A percentile compares a stretch with the other conserved stretches of the same genome.
These are phyloP conservation scores for Hormiphora californensis DNA, from an alignment of 37 sponge, comb jelly and placozoan genomes.

Conservation along the genomic window DNA sequence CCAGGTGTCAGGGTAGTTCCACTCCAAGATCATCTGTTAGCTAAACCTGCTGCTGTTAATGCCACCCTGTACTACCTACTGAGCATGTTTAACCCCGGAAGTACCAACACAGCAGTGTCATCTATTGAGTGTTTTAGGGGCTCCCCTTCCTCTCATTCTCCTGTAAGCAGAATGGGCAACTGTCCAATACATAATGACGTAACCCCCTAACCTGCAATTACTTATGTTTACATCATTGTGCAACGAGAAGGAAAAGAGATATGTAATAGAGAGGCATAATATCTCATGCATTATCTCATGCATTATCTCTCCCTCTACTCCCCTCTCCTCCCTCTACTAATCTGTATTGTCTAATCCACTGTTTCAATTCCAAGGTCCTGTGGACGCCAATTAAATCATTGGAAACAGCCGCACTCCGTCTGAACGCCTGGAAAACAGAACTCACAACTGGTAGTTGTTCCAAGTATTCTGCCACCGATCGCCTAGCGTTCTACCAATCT, in stretches of 20 bases:
- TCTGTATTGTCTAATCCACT: too few species aligned
- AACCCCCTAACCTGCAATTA: too few species aligned
- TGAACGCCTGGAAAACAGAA: background rate
- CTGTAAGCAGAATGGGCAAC: too few species aligned
- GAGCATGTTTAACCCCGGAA: background rate
- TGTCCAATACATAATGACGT: too few species aligned
- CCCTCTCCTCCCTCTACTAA: too few species aligned
- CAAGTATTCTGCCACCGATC: background rate
- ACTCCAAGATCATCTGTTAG: constrained; percentile 33
- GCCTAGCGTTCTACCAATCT: background rate
- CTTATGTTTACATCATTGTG: too few species aligned
- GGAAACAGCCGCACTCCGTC: background rate
- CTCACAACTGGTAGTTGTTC: background rate
- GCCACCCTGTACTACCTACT: constrained; percentile 21
- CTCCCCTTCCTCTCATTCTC: background rate
- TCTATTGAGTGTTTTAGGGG: too few species aligned
- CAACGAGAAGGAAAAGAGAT: too few species aligned
- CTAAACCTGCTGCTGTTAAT: background rate
- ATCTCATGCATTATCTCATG: too few species aligned
- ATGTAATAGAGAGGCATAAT: too few species aligned
- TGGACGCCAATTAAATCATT: background rate
- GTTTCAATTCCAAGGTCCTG: constrained; percentile 4
- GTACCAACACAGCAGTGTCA: too few species aligned
- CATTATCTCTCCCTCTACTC: too few species aligned
- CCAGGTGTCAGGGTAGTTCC: background rate